Evolutionary conservation across 1,140 invertebrate species (phyloP).

Genomic region (Telenomus remus): DNA sequence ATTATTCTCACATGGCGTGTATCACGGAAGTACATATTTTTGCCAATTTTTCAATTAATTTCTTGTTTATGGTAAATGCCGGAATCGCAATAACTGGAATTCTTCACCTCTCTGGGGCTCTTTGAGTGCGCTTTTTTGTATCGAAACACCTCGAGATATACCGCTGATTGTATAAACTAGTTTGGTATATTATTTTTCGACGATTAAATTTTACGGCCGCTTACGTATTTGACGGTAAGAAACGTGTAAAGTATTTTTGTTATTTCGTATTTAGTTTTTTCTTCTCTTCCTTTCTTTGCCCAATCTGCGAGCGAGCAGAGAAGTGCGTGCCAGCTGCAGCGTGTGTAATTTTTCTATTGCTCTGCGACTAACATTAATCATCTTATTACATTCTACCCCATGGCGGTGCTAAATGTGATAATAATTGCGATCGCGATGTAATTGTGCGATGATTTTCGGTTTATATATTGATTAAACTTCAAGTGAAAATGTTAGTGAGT

Average conservation of each 20-base stretch:
- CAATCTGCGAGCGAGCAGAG: constrained; percentile 19
- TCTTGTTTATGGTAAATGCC: constrained; percentile 14
- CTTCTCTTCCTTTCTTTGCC: constrained; percentile 29
- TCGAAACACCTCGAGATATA: not conserved
- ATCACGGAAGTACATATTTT: constrained; percentile 28
- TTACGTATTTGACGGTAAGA: not conserved
- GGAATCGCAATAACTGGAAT: constrained; percentile 6
- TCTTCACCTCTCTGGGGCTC: not conserved
- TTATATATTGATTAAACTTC: constrained; percentile 3
- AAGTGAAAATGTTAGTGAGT: too few species aligned
- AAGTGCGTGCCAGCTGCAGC: constrained; percentile 30
- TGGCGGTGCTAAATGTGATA: constrained; percentile 35
- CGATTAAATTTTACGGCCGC: not conserved
- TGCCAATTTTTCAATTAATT: constrained; percentile 19
- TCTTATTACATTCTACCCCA: constrained; percentile 24
- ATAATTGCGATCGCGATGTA: constrained; percentile 28
- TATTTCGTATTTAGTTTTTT: constrained; percentile 7
- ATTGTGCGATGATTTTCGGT: constrained; percentile 20
- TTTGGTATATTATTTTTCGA: not conserved
- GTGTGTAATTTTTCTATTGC: constrained; percentile 30
- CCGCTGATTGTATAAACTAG: not conserved
- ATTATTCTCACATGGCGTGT: constrained; percentile 26
- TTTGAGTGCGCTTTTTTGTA: not conserved
- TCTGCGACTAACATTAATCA: constrained; percentile 27
- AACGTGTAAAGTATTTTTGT: not conserved